Evolutionary conservation across 1,140 invertebrate genomes (phyloP), one percentile per base, ranked within the genome.

Genomic region (Bacillus rossius): DNA sequence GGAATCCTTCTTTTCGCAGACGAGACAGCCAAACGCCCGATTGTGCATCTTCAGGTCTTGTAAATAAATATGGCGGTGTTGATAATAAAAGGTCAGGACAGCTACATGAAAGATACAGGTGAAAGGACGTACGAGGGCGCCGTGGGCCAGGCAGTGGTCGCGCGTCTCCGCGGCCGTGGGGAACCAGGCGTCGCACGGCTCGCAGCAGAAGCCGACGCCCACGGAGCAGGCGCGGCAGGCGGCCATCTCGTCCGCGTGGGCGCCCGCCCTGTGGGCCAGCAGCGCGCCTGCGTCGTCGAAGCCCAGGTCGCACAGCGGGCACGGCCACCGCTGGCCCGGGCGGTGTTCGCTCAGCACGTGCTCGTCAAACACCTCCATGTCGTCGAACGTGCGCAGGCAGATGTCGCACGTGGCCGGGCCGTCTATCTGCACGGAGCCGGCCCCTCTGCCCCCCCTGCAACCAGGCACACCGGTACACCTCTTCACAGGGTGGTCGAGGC

Each of bases 321-420:
- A 68, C 19, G 40, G 29, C 48, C 58, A 65, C 22, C 53, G 23
- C n/a, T 48, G 17, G 23, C 29, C 53, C 10, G 54, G 55, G 14
- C 64, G 20, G 59, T 69, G 67, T 13, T 16, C 37, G 13, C 14
- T 43, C 53, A 65, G 61, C 10, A 67, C 58, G 41, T 70, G 68
- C 17, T 54, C 60, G 20, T 70, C 61, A 34, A 67, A 69, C 19
- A 19, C 37, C 34, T 61, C 56, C 38, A 55, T 51, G 43, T 68
- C 60, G 8, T 59, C 8, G n/a, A 70, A 70, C 25, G 64, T 50
- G 2, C 53, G 61, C 19, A 58, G 57, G 43, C 68, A 69, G 22
- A 64, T 47, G 17, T 68, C 65, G 52, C 67, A 69, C 13, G 58
- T 51, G 42, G 64, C 57, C n/a, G 64, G 58, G n/a, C 55, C 59